phyloP scores from a whole-genome alignment of 2,113 vertebrate genomes.

The Eretmochelys imbricata region DNA sequence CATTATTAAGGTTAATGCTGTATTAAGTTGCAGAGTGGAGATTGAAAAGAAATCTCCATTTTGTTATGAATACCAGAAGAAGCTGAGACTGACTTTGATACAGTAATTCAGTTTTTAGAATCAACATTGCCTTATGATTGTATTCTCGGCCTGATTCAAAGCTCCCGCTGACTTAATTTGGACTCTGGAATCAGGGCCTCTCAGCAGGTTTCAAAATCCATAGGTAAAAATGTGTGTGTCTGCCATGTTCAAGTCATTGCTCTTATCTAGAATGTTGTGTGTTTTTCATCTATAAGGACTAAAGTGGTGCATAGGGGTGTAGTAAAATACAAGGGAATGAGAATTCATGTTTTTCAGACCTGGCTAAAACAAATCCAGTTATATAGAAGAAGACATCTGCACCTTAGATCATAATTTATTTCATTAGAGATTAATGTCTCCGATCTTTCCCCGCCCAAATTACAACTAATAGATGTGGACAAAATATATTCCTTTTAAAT shows the following conservation, averaged over 20 bases:
- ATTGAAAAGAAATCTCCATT: not conserved
- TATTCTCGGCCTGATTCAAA: not conserved
- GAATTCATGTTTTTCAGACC: not conserved
- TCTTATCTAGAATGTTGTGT: not conserved
- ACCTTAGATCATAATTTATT: not conserved
- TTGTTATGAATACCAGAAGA: not conserved
- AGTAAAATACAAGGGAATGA: not conserved
- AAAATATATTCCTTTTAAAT: not conserved
- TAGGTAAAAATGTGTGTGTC: not conserved
- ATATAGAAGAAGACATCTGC: not conserved
- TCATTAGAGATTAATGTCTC: not conserved
- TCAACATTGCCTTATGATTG: not conserved
- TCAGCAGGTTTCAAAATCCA: not conserved
- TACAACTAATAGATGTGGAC: not conserved
- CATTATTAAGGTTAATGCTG: not conserved
- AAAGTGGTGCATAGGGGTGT: not conserved
- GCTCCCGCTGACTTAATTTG: not conserved
- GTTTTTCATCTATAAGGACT: not conserved
- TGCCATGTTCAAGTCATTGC: not conserved
- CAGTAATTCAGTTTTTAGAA: not conserved
- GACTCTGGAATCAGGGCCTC: not conserved
- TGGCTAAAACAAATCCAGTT: not conserved
- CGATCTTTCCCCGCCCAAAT: not conserved
- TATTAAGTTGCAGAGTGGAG: not conserved
- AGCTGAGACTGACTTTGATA: not conserved